phyloP scores from a whole-genome alignment of 2,888 invertebrate genomes.

The Saturnia japonica region DNA sequence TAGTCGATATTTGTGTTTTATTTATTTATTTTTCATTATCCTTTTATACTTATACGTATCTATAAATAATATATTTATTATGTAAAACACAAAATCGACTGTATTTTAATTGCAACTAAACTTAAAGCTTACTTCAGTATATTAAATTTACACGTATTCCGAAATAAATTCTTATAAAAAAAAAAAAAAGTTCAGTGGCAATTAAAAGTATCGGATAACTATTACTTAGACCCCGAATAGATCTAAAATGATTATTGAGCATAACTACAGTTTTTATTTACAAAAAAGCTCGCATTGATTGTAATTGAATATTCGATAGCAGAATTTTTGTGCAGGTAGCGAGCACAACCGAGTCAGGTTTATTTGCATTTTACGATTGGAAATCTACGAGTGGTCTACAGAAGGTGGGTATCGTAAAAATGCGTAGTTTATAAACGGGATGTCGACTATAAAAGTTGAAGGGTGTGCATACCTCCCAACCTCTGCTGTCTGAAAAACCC shows the following conservation, averaged over 20 bases:
- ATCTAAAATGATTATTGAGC: background rate
- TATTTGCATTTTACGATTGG: constrained; percentile 16
- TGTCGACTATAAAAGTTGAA: background rate
- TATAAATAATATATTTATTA: background rate
- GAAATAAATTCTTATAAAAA: too few species aligned
- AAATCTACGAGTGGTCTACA: background rate
- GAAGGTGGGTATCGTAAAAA: constrained; percentile 7
- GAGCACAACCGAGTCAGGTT: constrained; percentile 7
- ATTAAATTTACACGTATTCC: too few species aligned
- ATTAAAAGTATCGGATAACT: too few species aligned
- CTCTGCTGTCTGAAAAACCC: background rate
- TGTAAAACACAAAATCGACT: too few species aligned
- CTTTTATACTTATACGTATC: background rate
- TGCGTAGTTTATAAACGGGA: constrained; percentile 13
- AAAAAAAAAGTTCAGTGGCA: too few species aligned
- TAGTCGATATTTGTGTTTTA: background rate
- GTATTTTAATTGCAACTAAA: too few species aligned
- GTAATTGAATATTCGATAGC: background rate
- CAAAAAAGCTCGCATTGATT: background rate
- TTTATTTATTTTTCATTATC: background rate
- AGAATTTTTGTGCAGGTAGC: constrained; percentile 7
- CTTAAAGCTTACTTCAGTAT: too few species aligned
- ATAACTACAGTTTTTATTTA: background rate
- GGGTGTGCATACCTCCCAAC: background rate
- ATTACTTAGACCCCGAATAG: too few species aligned